These are phyloP conservation scores for Nannoperca obscura DNA, from an alignment of 2,797 vertebrate genomes.

Conservation along the genomic window DNA sequence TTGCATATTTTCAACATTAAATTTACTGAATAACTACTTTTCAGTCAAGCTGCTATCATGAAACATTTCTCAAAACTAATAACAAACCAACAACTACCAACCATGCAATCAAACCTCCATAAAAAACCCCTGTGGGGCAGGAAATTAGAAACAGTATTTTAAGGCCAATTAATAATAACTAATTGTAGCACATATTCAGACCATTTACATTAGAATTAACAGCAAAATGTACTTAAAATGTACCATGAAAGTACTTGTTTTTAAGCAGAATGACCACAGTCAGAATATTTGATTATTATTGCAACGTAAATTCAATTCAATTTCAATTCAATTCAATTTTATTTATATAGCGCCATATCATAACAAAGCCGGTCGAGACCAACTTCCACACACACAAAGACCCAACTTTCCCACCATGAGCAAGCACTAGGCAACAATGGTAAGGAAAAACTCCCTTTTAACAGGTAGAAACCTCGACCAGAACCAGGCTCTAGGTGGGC, in stretches of 20 bases:
- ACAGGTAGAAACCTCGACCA: no score
- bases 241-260: slow-evolving; percentile 10
- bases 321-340: no score
- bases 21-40: not conserved
- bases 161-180: not conserved
- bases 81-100: slow-evolving; percentile 10
- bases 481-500: no score
- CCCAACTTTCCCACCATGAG: no score
- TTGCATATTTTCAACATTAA: not conserved
- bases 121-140: not conserved
- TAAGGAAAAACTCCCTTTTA: no score
- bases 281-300: not conserved
- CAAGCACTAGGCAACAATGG: no score
- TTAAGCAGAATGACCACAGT: slow-evolving; percentile 5
- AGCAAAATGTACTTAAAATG: not conserved
- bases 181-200: not conserved
- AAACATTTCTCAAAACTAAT: not conserved
- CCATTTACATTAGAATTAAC: not conserved
- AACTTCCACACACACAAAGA: no score
- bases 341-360: no score
- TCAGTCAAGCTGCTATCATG: not conserved
- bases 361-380: no score
- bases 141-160: not conserved
- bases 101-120: slow-evolving; percentile 10
- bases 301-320: no score